Base-by-base conservation (phyloP, 2,113 vertebrate species). In the Nymphicus hollandicus region DNA sequence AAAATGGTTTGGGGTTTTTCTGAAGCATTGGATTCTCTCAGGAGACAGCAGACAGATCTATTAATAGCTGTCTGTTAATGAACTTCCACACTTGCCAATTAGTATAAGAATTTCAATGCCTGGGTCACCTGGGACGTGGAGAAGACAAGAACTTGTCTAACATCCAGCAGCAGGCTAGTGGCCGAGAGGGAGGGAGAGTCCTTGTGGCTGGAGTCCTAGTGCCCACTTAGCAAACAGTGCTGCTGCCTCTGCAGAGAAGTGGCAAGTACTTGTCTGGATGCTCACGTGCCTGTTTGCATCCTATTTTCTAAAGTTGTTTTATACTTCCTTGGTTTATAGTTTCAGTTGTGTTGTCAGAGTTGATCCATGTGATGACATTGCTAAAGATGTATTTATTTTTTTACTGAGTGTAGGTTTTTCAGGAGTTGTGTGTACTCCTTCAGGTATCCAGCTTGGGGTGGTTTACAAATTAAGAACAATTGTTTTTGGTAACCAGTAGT, bases 371-470 rank as follows among this genome's bases (percentile, higher is more conserved):
- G 15, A 9, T 77, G 46, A 43, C 8, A 1, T 12, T 39, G 72
- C 43, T 70, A 33, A 81, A 58, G 23, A 16, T 20, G 53, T 29
- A 16, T 17, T 53, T 52, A 17, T 6, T 31, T 29, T 64, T 53
- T 15, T 8, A 22, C 4, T 15, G 25, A 69, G 25, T 10, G 10
- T 44, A 65, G 14, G 17, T 88, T 92, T 92, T 61, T n/a, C 46
- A n/a, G n/a, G n/a, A 65, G 9, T 28, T 8, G 11, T 73, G 18
- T 0, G 0, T 28, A 6, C 4, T 69, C 7, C 17, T 64, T 43
- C 5, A 41, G 24, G 15, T 63, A 28, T 24, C n/a, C 46, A 58
- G 1, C 29, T 53, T 49, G 28, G 22, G 17, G 49, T 41, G 6
- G 13, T 46, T 66, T 86, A 49, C 23, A 66, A 46, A 71, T 50